A percentile compares a stretch with the other conserved stretches of the same genome.
phyloP scores from a whole-genome alignment of 1,140 invertebrate species.

The Hesperophylax magnus region DNA sequence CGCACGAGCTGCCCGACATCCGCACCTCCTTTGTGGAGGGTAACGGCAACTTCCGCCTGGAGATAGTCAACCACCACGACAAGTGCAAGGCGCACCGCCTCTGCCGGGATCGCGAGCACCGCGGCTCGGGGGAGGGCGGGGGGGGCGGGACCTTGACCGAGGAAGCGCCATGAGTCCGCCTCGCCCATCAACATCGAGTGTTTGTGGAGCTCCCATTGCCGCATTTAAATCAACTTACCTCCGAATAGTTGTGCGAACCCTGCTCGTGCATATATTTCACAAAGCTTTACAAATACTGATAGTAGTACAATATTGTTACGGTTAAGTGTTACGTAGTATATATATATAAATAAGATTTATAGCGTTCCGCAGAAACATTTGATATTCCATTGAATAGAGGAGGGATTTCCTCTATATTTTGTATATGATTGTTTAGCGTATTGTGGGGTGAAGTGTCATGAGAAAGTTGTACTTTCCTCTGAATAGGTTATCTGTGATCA shows the following conservation, averaged over 20 bases:
- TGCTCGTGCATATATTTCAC: constrained; percentile 4
- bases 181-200: no score
- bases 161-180: constrained; percentile 10
- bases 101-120: constrained; percentile 70
- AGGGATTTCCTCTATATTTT: constrained; percentile 6
- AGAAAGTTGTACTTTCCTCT: background rate
- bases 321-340: constrained; percentile 37
- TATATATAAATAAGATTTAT: constrained; percentile 12
- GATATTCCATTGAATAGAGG: constrained; percentile 26
- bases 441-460: background rate
- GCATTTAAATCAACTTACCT: constrained; percentile 13
- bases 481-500: constrained; percentile 43
- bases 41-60: constrained; percentile 81
- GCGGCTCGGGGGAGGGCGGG: constrained; percentile 35
- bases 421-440: constrained; percentile 5
- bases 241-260: background rate
- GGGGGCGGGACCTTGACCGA: constrained; percentile 13
- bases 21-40: constrained; percentile 81
- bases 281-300: constrained; percentile 34
- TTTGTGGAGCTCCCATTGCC: background rate
- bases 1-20: constrained; percentile 77
- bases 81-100: constrained; percentile 82
- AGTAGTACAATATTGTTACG: constrained; percentile 27
- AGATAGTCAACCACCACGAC: constrained; percentile 84
- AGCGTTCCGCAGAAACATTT: constrained; percentile 18